Percentiles rank a stretch among this genome's conserved stretches.
Conservation (phyloP, 2,797 vertebrate species). For the Dryobates pubescens region DNA sequence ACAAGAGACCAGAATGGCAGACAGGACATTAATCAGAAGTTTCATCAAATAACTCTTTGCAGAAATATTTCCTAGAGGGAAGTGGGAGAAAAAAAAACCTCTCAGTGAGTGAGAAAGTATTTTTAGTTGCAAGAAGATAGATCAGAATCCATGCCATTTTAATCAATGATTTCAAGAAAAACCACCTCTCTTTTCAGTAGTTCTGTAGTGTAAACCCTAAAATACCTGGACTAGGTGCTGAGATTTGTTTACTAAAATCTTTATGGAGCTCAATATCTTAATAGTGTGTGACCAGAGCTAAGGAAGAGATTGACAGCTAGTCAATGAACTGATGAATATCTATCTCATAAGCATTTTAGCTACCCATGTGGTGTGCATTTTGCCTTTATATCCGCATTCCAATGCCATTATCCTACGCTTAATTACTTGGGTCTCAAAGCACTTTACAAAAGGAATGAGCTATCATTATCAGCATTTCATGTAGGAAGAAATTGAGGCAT, state of each 20-base stretch:
- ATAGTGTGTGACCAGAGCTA: conserved; percentile 10
- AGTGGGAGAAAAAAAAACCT: neutral
- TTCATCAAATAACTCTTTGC: neutral
- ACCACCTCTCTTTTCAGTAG: neutral
- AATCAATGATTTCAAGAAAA: neutral
- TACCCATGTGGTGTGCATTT: neutral
- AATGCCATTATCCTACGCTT: conserved; percentile 14
- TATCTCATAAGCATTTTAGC: conserved; percentile 47
- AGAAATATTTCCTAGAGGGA: neutral
- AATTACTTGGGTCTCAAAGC: conserved; percentile 51
- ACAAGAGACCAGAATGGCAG: neutral
- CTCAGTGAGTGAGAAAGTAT: neutral
- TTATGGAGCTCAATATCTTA: conserved; percentile 45
- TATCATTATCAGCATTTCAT: conserved; percentile 15
- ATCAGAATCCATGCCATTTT: neutral
- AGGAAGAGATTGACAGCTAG: conserved; percentile 43
- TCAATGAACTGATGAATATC: conserved; percentile 57
- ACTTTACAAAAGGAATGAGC: neutral
- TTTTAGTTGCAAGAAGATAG: neutral
- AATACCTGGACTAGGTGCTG: neutral
- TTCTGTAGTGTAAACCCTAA: neutral
- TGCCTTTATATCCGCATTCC: neutral
- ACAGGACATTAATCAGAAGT: neutral
- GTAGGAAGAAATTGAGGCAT: neutral
- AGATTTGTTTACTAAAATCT: conserved; percentile 10